phyloP scores from a whole-genome alignment of 2,113 vertebrate genomes.

The Rynchops niger region DNA sequence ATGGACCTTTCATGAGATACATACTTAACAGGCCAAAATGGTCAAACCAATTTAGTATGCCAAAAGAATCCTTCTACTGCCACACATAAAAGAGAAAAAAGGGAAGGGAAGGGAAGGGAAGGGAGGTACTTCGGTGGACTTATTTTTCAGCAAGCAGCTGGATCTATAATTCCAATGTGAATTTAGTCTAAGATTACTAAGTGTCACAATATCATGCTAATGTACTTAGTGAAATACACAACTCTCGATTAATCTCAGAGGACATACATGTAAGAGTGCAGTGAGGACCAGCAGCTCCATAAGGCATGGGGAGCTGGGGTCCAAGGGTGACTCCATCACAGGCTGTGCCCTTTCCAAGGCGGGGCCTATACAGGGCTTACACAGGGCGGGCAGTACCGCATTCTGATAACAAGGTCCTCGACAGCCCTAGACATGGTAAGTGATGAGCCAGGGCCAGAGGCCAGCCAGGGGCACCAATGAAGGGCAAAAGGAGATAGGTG shows the following conservation, averaged over 20 bases:
- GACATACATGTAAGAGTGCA: neutral
- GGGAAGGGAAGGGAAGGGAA: too few species aligned
- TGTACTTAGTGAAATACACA: neutral
- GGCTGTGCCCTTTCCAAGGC: neutral
- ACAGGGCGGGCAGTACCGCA: too few species aligned
- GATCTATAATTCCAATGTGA: neutral
- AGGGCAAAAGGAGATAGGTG: rapidly evolving
- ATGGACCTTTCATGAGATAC: neutral
- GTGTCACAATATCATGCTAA: neutral
- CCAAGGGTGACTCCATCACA: neutral
- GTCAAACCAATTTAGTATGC: neutral
- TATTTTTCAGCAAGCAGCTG: neutral
- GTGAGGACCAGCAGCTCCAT: neutral
- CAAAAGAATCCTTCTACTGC: neutral
- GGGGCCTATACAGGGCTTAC: rapidly evolving
- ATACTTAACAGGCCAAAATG: neutral
- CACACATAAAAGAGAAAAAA: neutral
- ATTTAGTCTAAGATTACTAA: neutral
- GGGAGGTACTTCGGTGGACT: neutral
- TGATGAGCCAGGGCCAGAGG: neutral
- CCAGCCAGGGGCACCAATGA: neutral
- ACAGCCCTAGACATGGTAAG: neutral
- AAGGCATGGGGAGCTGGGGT: neutral
- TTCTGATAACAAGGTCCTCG: rapidly evolving
- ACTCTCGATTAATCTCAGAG: neutral